Conservation (phyloP, 1,140 invertebrate species). For the Cecropterus lyciades region DNA sequence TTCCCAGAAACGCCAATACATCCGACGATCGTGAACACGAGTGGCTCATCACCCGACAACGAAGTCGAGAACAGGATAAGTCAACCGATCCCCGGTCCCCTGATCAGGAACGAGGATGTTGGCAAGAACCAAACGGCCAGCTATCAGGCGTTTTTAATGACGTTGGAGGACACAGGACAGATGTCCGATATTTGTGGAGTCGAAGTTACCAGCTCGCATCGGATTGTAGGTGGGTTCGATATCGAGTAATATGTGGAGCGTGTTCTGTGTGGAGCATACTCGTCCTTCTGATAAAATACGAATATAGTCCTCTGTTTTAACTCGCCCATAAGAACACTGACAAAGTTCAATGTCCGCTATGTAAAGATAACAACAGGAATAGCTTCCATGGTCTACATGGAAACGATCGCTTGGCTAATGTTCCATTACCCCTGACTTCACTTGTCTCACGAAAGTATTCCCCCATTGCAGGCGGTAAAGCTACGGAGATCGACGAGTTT, state of each 20-base stretch:
- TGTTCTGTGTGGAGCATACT: no score
- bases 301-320: no score
- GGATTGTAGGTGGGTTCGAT: neutral
- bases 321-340: no score
- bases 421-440: no score
- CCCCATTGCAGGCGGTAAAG: neutral
- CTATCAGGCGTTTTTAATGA: neutral
- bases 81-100: neutral
- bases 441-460: no score
- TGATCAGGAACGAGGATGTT: neutral
- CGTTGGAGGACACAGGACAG: neutral
- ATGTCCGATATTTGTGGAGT: neutral
- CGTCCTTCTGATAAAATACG: no score
- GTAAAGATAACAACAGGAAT: no score
- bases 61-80: neutral
- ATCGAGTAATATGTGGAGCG: no score
- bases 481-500: constrained; percentile 41
- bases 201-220: neutral
- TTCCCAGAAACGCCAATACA: constrained; percentile 24
- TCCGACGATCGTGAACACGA: neutral
- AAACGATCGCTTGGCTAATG: no score
- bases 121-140: neutral
- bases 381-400: no score
- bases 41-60: neutral
- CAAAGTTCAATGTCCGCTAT: no score